These are phyloP conservation scores for Paramormyrops hopkinsi DNA, from an alignment of 2,797 vertebrate genomes.

Conservation along the genomic window DNA sequence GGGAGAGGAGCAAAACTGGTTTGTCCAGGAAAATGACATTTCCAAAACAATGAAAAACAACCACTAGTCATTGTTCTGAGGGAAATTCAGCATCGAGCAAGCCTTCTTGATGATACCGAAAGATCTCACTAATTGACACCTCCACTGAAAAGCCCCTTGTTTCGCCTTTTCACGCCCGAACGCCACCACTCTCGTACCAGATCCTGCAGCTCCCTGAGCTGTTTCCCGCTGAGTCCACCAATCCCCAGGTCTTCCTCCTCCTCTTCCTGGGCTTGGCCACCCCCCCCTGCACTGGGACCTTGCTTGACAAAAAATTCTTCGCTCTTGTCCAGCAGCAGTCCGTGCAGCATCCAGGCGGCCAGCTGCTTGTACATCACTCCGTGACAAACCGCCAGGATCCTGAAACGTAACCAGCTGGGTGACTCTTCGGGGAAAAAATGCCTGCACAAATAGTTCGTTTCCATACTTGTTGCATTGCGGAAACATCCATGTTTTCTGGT, in stretches of 20 bases:
- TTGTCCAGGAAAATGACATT: neutral
- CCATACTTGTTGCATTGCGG: neutral
- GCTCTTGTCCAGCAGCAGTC: conserved; percentile 85
- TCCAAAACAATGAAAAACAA: neutral
- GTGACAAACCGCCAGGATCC: conserved; percentile 90
- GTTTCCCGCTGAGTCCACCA: conserved; percentile 90
- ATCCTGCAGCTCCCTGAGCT: conserved; percentile 88
- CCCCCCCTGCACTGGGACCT: conserved; percentile 80
- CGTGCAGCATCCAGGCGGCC: conserved; percentile 97
- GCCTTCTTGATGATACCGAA: neutral
- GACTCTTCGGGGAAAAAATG: neutral
- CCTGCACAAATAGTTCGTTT: neutral
- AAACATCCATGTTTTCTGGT: neutral
- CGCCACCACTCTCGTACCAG: conserved; percentile 66
- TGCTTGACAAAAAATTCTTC: conserved; percentile 97
- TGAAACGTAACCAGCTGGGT: conserved; percentile 37
- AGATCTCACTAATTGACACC: neutral
- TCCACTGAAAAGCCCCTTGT: neutral
- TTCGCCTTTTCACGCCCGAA: neutral
- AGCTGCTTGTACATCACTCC: conserved; percentile 98
- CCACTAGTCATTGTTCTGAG: neutral
- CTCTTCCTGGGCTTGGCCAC: conserved; percentile 76
- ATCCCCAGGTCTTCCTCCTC: conserved; percentile 95
- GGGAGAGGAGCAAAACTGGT: neutral
- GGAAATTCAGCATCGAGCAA: neutral